Evolutionary conservation across 1,140 invertebrate genomes (phyloP).

Genomic region (Drosophila bocki): DNA sequence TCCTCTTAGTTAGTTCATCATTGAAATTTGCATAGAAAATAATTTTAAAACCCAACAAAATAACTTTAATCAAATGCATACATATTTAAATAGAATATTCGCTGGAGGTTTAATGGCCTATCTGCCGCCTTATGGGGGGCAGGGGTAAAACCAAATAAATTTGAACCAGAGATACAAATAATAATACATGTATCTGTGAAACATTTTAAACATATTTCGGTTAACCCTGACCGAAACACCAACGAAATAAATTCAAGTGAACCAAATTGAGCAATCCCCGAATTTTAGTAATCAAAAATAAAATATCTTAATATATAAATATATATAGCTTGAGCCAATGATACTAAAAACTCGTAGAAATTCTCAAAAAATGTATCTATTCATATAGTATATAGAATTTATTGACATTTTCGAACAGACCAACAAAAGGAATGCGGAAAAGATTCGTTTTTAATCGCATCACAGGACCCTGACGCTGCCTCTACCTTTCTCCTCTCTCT

Average conservation of each 20-base stretch:
- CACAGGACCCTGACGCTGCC: slow-evolving; percentile 38
- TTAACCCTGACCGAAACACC: slow-evolving; percentile 14
- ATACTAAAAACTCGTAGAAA: not conserved
- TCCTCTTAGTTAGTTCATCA: not conserved
- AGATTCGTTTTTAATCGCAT: slow-evolving; percentile 78
- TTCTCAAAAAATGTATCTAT: slow-evolving; percentile 7
- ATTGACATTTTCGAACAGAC: slow-evolving; percentile 43
- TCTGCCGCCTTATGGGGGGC: slow-evolving; percentile 9
- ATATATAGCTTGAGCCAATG: not conserved
- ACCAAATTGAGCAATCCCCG: slow-evolving; percentile 5
- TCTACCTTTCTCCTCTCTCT: not conserved
- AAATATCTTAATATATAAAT: not conserved
- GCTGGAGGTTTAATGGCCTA: slow-evolving; percentile 19
- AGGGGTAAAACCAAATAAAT: slow-evolving; percentile 16
- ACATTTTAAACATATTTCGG: slow-evolving; percentile 26
- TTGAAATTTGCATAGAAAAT: slow-evolving; percentile 36
- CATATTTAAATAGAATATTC: slow-evolving; percentile 29
- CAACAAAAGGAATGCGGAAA: slow-evolving; percentile 54
- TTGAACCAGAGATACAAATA: slow-evolving; percentile 10
- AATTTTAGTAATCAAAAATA: not conserved
- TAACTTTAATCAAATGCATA: slow-evolving; percentile 45
- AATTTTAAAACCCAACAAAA: slow-evolving; percentile 25
- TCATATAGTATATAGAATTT: slow-evolving; percentile 25
- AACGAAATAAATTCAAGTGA: slow-evolving; percentile 10
- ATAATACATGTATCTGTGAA: not conserved